Base-by-base conservation (phyloP, 2,888 invertebrate genomes). In the Himalopsyche kuldschensis region DNA sequence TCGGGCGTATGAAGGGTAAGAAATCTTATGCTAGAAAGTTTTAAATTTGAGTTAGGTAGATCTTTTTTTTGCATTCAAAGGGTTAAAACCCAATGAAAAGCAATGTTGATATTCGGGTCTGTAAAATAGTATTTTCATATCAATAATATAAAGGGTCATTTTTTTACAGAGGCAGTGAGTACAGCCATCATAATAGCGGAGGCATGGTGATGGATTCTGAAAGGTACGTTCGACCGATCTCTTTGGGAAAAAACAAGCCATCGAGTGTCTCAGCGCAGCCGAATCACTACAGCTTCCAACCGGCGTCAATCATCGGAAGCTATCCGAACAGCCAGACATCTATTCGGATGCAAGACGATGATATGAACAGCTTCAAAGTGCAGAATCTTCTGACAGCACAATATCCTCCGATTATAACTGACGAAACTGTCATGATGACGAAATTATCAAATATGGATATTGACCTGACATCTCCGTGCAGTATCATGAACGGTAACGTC, bases 281-380 rank as follows among this genome's bases (percentile, higher is more conserved):
- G 86, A 91, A 91, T 87, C 90, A 89, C 87, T 91, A 91, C 88
- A 89, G 90, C 0, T 88, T 89, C 4, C 88, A 89, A 1, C 91
- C 91, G 0, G 88, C 88, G 47, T 87, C 87, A 0, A 78, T 87
- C 41, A 84, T 84, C 75, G 87, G 87, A 48, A 55, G 20, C 55
- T 79, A 82, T 47, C 79, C 82, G 11, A 69, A 69, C 78, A 32
- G 47, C 32, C 81, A 47, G 48, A 30, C 20, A 24, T 47, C 75
- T 20, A 78, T 55, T n/a, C 55, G 55, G 55, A 55, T 20, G 20
- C 55, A 55, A 20, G 55, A 55, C 6, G 55, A 55, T 0, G 55
- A 55, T 24, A 55, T 55, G 20, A 20, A 24, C 1, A 20, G 6
- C 55, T 20, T 31, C 17, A 63, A 32, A 20, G 24, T 46, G 8